A percentile compares a stretch with the other conserved stretches of the same genome.
phyloP scores from a whole-genome alignment of 1,140 invertebrate species.

The Brachionus rotundiformis region DNA sequence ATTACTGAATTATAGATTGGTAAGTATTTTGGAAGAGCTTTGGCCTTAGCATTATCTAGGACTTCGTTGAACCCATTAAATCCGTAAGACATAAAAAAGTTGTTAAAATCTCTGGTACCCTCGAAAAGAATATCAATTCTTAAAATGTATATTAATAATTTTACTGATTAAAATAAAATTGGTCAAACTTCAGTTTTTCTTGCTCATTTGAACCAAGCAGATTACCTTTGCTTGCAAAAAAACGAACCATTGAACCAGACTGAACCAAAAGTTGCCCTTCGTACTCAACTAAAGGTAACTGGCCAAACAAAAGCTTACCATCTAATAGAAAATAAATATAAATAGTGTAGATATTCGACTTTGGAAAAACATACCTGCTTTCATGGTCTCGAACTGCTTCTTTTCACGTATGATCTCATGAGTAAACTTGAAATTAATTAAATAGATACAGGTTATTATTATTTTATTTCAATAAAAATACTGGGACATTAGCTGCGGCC shows the following conservation, averaged over 20 bases:
- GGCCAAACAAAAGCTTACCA: conserved; percentile 52
- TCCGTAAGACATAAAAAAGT: conserved; percentile 45
- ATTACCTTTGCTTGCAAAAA: neutral
- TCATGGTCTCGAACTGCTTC: neutral
- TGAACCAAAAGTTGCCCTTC: conserved; percentile 53
- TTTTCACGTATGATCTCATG: conserved; percentile 17
- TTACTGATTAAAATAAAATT: neutral
- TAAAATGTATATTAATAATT: too few species aligned
- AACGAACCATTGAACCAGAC: conserved; percentile 53
- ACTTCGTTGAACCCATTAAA: conserved; percentile 11
- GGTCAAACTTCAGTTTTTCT: neutral
- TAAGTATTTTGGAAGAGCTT: conserved; percentile 22
- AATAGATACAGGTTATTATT: neutral
- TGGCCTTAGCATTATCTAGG: conserved; percentile 6
- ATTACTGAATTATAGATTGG: conserved; percentile 20
- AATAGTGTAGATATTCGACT: too few species aligned
- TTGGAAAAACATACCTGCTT: too few species aligned
- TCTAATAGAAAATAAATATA: neutral
- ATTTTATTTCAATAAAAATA: conserved; percentile 26
- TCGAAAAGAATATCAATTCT: conserved; percentile 42
- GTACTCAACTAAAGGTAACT: conserved; percentile 54
- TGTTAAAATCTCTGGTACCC: conserved; percentile 30
- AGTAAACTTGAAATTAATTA: neutral
- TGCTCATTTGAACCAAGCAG: conserved; percentile 11
- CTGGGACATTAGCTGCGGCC: conserved; percentile 51